Evolutionary conservation across 2,113 vertebrate genomes (phyloP).

Genomic region (Oncorhynchus nerka): DNA sequence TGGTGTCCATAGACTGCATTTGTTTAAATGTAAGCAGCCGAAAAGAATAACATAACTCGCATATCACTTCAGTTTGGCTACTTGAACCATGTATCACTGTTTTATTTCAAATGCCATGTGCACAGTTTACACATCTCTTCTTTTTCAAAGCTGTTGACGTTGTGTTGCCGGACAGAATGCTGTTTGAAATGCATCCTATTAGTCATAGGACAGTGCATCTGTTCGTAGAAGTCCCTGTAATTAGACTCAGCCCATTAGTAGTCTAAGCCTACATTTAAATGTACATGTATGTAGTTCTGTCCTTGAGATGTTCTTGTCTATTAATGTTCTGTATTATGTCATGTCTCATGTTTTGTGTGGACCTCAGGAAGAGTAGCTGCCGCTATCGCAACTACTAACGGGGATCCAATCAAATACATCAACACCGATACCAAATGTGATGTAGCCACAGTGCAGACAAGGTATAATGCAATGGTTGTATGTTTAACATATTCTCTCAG

Average conservation of each 20-base stretch:
- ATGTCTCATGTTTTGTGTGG: too few relatives aligned
- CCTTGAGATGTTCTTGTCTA: too few relatives aligned
- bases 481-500: constrained; percentile 46
- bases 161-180: constrained; percentile 34
- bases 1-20: constrained; percentile 37
- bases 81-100: constrained; percentile 17
- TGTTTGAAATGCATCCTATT: constrained; percentile 26
- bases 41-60: constrained; percentile 28
- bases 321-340: too few relatives aligned
- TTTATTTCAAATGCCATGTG: constrained; percentile 26
- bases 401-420: too few relatives aligned
- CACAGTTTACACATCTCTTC: constrained; percentile 41
- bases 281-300: too few relatives aligned
- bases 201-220: constrained; percentile 2
- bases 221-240: constrained; percentile 7
- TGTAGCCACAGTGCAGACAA: not conserved
- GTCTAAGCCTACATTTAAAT: not conserved
- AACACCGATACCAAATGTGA: too few relatives aligned
- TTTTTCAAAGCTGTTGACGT: constrained; percentile 16
- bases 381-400: too few relatives aligned
- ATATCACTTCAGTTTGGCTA: constrained; percentile 7
- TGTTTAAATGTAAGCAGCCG: constrained; percentile 54
- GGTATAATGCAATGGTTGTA: constrained; percentile 22
- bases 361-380: too few relatives aligned
- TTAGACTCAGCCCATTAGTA: constrained; percentile 1